A percentile compares a stretch with the other conserved stretches of the same genome.
Evolutionary conservation across 2,888 invertebrate genomes (phyloP).

Genomic region (Meta bourneti): DNA sequence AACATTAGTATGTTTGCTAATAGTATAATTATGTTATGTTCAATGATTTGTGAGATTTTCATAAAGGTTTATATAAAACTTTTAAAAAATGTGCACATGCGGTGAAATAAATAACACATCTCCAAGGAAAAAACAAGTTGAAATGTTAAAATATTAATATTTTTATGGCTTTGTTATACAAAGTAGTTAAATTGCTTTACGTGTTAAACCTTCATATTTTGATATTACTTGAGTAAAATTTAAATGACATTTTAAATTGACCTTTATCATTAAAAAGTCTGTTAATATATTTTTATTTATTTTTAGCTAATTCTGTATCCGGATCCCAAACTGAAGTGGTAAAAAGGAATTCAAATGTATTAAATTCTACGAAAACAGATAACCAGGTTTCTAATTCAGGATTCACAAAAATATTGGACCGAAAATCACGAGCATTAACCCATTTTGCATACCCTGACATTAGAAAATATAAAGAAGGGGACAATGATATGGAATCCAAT

Average conservation of each 20-base stretch:
- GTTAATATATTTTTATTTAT: neutral
- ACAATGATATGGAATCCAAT: neutral
- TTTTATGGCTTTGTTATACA: too few relatives aligned
- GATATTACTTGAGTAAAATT: too few relatives aligned
- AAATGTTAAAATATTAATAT: too few relatives aligned
- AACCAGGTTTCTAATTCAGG: neutral
- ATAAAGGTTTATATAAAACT: too few relatives aligned
- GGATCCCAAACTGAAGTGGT: neutral
- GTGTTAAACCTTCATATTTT: too few relatives aligned
- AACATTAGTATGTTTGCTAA: too few relatives aligned
- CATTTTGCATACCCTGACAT: neutral
- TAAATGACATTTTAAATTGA: neutral
- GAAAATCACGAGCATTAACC: slow-evolving; percentile 29
- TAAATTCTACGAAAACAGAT: neutral
- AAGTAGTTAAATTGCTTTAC: too few relatives aligned
- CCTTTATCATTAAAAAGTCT: neutral
- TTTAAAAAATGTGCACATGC: too few relatives aligned
- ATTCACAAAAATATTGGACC: neutral
- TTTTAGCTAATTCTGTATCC: neutral
- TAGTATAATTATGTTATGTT: too few relatives aligned
- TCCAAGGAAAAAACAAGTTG: too few relatives aligned
- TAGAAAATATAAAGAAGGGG: neutral
- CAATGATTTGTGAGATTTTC: too few relatives aligned
- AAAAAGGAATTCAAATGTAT: neutral
- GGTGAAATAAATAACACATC: too few relatives aligned